Conservation (phyloP, 2,797 vertebrate species). For the Eulemur albifrons region DNA sequence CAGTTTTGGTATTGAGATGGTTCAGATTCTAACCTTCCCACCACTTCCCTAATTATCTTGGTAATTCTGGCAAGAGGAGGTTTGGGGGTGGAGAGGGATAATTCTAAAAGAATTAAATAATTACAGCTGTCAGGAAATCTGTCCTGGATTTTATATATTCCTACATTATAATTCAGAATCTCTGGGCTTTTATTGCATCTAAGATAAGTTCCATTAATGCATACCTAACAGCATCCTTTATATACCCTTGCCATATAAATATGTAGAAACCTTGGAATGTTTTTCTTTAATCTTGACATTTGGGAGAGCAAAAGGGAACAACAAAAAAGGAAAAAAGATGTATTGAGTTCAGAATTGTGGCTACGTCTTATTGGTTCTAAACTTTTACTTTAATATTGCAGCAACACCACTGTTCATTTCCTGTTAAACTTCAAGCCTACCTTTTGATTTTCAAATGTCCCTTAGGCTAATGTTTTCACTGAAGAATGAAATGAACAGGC, state of each 20-base stretch:
- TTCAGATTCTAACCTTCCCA: constrained; percentile 59
- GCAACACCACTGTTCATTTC: constrained; percentile 84
- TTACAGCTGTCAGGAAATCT: constrained; percentile 65
- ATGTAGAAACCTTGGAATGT: not conserved
- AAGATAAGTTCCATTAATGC: not conserved
- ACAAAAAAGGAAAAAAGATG: not conserved
- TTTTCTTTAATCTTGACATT: constrained; percentile 42
- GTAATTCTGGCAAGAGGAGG: constrained; percentile 62
- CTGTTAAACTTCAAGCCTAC: constrained; percentile 82
- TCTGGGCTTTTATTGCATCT: not conserved
- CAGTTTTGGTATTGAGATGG: constrained; percentile 13
- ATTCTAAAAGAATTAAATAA: constrained; percentile 62
- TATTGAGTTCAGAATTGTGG: not conserved
- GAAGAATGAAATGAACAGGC: constrained; percentile 85
- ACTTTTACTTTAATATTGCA: constrained; percentile 80
- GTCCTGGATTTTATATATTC: constrained; percentile 53
- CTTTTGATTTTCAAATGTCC: constrained; percentile 85
- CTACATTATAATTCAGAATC: constrained; percentile 46
- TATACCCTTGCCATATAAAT: not conserved
- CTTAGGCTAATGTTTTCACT: constrained; percentile 84
- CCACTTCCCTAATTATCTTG: constrained; percentile 63
- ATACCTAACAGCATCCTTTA: not conserved
- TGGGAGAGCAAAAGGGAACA: constrained; percentile 27
- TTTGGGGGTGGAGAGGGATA: constrained; percentile 53
- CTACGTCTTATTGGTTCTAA: constrained; percentile 68